A percentile compares a stretch with the other conserved stretches of the same genome.
Conservation (phyloP, 1,140 invertebrate species). For the Lysiphlebus fabarum region DNA sequence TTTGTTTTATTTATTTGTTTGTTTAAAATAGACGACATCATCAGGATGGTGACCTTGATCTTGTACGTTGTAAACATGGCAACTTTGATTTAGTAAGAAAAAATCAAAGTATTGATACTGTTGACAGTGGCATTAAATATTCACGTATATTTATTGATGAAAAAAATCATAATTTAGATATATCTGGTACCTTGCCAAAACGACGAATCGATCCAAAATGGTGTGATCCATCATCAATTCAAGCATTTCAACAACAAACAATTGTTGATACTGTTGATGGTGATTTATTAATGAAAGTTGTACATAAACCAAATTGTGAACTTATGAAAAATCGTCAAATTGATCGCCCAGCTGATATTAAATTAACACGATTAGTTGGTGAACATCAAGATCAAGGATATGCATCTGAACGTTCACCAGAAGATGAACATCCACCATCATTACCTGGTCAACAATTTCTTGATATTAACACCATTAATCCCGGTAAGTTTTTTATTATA, state of each 20-base stretch:
- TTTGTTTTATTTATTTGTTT: background rate
- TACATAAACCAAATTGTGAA: conserved; percentile 47
- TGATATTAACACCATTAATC: conserved; percentile 32
- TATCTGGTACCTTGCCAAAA: conserved; percentile 44
- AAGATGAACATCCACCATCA: conserved; percentile 69
- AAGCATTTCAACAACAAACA: conserved; percentile 41
- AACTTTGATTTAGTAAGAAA: conserved; percentile 39
- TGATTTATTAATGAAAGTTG: conserved; percentile 37
- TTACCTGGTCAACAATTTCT: conserved; percentile 53
- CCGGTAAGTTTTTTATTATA: conserved; percentile 45
- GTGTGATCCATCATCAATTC: conserved; percentile 29
- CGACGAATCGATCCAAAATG: conserved; percentile 26
- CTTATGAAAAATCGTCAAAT: conserved; percentile 39
- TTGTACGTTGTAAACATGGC: conserved; percentile 39
- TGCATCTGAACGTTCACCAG: conserved; percentile 72
- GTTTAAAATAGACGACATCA: conserved; percentile 35
- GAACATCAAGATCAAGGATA: conserved; percentile 72
- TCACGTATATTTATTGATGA: conserved; percentile 12
- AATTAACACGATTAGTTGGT: conserved; percentile 41
- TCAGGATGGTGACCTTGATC: conserved; percentile 40
- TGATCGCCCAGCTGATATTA: conserved; percentile 36
- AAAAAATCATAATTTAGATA: conserved; percentile 10
- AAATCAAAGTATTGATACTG: conserved; percentile 34
- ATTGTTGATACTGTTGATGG: conserved; percentile 29
- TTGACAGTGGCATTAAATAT: conserved; percentile 18